Percentiles rank a stretch among this genome's conserved stretches.
Conservation (phyloP, 2,113 vertebrate species). For the Chloropsis cyanopogon region DNA sequence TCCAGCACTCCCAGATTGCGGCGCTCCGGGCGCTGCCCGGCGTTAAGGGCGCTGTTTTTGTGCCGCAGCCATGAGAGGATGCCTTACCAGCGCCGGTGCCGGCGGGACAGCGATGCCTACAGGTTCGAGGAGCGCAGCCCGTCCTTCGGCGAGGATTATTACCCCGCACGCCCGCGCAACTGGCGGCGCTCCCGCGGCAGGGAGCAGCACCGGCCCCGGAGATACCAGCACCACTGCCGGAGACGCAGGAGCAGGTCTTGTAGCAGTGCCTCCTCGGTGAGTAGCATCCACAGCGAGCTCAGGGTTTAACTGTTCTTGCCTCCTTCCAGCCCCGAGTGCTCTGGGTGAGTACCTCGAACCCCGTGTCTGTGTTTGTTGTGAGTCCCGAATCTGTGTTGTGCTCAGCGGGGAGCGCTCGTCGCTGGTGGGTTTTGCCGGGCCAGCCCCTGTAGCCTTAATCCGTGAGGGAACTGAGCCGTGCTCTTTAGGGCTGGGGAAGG, state of each 20-base stretch:
- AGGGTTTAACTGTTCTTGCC: slow-evolving; percentile 38
- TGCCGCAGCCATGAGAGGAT: slow-evolving; percentile 71
- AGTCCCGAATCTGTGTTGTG: neutral
- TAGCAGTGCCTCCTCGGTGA: slow-evolving; percentile 84
- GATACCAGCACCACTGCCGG: slow-evolving; percentile 67
- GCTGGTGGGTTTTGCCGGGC: neutral
- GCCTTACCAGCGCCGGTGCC: slow-evolving; percentile 68
- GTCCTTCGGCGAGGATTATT: slow-evolving; percentile 70
- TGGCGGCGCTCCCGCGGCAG: slow-evolving; percentile 70
- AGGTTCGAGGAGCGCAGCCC: slow-evolving; percentile 71
- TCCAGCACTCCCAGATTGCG: fast-evolving
- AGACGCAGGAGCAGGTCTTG: slow-evolving; percentile 79
- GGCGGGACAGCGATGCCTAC: slow-evolving; percentile 62
- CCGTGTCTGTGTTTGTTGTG: neutral
- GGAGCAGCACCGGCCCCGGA: slow-evolving; percentile 52
- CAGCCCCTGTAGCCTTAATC: neutral
- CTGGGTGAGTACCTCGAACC: slow-evolving; percentile 75
- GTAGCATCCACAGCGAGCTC: slow-evolving; percentile 69
- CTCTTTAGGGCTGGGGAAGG: neutral
- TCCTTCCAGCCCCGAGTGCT: slow-evolving; percentile 48
- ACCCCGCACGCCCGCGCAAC: slow-evolving; percentile 49
- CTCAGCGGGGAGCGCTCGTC: neutral
- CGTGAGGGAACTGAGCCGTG: neutral
- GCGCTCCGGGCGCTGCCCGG: neutral
- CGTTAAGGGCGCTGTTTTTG: fast-evolving